A percentile compares a stretch with the other conserved stretches of the same genome.
These are phyloP conservation scores for Anodontia alba DNA, from an alignment of 2,888 invertebrate species.

Conservation along the genomic window DNA sequence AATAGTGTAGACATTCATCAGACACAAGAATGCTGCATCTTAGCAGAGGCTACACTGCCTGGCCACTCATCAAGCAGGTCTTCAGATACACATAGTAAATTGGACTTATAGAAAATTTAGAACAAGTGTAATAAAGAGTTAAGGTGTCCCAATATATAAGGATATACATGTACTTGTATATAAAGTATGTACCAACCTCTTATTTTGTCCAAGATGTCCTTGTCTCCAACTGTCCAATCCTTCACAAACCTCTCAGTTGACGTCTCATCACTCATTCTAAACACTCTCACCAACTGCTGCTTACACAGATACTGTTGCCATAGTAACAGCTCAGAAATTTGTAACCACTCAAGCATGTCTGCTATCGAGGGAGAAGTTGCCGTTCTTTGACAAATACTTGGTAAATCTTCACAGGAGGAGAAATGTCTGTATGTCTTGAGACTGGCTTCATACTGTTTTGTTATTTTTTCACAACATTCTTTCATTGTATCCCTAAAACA, in stretches of 20 bases:
- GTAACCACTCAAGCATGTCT: conserved; percentile 66
- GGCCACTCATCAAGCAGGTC: too few relatives aligned
- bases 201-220: conserved; percentile 24
- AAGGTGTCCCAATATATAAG: too few relatives aligned
- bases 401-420: conserved; percentile 30
- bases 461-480: conserved; percentile 44
- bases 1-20: too few relatives aligned
- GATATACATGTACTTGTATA: too few relatives aligned
- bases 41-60: too few relatives aligned
- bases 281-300: conserved; percentile 44
- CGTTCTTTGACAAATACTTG: conserved; percentile 38
- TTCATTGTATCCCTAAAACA: conserved; percentile 50
- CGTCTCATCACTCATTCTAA: conserved; percentile 14
- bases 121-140: too few relatives aligned
- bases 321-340: conserved; percentile 23
- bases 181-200: conserved; percentile 40
- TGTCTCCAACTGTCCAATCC: conserved; percentile 51
- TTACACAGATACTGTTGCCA: conserved; percentile 42
- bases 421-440: conserved; percentile 40
- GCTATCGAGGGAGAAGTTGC: conserved; percentile 53
- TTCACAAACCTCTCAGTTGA: conserved; percentile 38
- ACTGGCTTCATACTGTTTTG: conserved; percentile 53
- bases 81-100: too few relatives aligned
- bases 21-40: too few relatives aligned
- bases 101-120: too few relatives aligned